Conservation (phyloP, 2,797 vertebrate genomes). For the Melanotaenia pygmaea region DNA sequence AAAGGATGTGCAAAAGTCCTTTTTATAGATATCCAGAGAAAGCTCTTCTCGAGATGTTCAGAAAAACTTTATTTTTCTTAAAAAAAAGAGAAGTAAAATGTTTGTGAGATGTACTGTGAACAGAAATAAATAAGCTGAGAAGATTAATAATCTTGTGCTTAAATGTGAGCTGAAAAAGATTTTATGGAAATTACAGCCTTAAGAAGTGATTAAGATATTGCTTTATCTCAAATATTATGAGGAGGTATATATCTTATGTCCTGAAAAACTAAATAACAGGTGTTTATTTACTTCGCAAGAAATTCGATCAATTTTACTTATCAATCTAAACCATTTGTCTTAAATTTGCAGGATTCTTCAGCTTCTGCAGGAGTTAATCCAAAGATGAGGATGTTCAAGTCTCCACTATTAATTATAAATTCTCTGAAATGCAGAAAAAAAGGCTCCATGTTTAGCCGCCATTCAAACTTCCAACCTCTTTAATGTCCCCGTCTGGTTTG, state of each 20-base stretch:
- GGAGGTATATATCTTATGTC: neutral
- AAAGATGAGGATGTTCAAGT: neutral
- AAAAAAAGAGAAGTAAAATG: neutral
- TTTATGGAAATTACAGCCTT: neutral
- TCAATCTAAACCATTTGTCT: neutral
- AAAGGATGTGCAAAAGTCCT: neutral
- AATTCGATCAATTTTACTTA: constrained; percentile 10
- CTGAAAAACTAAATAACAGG: neutral
- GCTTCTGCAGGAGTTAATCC: neutral
- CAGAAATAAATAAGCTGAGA: neutral
- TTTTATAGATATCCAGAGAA: neutral
- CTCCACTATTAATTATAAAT: constrained; percentile 7
- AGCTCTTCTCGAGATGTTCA: neutral
- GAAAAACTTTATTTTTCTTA: neutral
- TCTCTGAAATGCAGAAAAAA: constrained; percentile 7
- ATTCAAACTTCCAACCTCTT: constrained; percentile 14
- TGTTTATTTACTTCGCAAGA: neutral
- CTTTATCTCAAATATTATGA: neutral
- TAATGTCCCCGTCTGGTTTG: constrained; percentile 34
- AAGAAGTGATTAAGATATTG: neutral
- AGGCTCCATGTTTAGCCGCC: constrained; percentile 2
- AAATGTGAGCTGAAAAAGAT: neutral
- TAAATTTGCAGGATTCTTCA: neutral
- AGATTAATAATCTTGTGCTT: neutral
- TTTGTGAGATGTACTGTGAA: neutral